Percentiles rank a stretch among this genome's conserved stretches.
Conservation (phyloP, 2,113 vertebrate species). For the Nerophis lumbriciformis region DNA sequence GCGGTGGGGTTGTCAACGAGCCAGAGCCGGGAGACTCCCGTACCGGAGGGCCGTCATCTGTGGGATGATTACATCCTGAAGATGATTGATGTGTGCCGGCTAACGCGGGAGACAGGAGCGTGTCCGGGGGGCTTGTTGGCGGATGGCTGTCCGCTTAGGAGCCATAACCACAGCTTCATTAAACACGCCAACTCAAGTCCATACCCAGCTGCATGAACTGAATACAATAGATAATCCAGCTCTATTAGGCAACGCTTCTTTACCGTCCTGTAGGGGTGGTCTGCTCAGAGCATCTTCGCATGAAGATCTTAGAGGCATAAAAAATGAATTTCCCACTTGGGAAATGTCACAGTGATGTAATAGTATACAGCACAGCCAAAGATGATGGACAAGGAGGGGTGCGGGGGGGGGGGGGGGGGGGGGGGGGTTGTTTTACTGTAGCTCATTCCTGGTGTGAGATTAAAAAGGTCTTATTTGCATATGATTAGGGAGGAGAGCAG, state of each 20-base stretch:
- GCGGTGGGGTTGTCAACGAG: conserved; percentile 44
- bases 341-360: conserved; percentile 39
- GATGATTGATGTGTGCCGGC: conserved; percentile 67
- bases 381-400: not conserved
- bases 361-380: conserved; percentile 31
- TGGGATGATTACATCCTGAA: conserved; percentile 66
- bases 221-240: conserved; percentile 49
- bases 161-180: conserved; percentile 64
- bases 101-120: conserved; percentile 50
- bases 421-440: conserved; percentile 8
- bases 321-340: conserved; percentile 14
- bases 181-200: conserved; percentile 57
- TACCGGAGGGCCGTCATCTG: conserved; percentile 49
- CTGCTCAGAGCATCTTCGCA: too few species aligned
- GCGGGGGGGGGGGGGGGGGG: not conserved
- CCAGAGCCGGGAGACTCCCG: conserved; percentile 44
- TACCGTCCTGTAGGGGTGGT: conserved; percentile 16
- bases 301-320: not conserved
- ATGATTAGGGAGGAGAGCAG: conserved; percentile 25
- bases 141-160: conserved; percentile 43
- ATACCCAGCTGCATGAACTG: conserved; percentile 46
- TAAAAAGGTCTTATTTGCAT: conserved; percentile 56
- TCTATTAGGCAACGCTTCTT: conserved; percentile 53
- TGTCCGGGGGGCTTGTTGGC: conserved; percentile 47
- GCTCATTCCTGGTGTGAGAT: conserved; percentile 24